Base-by-base conservation (phyloP, 1,140 invertebrate genomes). In the Ylistrum balloti region DNA sequence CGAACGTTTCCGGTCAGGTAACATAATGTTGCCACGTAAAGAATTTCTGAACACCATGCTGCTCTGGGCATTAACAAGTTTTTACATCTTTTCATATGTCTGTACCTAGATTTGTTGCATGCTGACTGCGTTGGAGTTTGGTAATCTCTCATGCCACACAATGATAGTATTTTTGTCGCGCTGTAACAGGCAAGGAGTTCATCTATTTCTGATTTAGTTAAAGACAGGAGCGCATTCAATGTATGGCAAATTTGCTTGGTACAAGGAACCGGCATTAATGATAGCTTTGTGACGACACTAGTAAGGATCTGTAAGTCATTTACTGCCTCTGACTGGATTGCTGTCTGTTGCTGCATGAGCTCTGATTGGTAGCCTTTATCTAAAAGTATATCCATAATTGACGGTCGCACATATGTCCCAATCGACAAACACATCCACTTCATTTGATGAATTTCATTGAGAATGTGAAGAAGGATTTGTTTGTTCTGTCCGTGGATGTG, bases 401-500 rank as follows among this genome's bases (percentile, higher is more conserved):
- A 28, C 28, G 56, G 56, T 5, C 28, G 15, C 56, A 74, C 56
- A n/a, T 28, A 74, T 74, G 22, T 74, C 56, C 56, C 56, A 28
- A 74, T 11, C 13, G 56, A 74, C n/a, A 74, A n/a, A 28, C 56
- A 74, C 56, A 74, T 74, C 56, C 56, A 74, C 28, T 74, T 74
- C 56, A 74, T 74, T 1, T 74, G 2, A 11, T 74, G 56, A n/a
- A 74, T 74, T 74, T 74, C 56, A 28, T 22, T 17, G 28, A 74
- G 56, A 5, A 74, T n/a, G 9, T 28, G 0, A n/a, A 74, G 56
- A 5, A 74, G n/a, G n/a, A 3, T 74, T 28, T 5, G 9, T n/a
- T 74, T n/a, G 56, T 74, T 74, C 56, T 74, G 22, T n/a, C 86
- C 86, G 13, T 87, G 35, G 1, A 89, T 87, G 13, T 48, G 56